Conservation (phyloP, 2,888 invertebrate genomes). For the Omphaloscelis lunosa region DNA sequence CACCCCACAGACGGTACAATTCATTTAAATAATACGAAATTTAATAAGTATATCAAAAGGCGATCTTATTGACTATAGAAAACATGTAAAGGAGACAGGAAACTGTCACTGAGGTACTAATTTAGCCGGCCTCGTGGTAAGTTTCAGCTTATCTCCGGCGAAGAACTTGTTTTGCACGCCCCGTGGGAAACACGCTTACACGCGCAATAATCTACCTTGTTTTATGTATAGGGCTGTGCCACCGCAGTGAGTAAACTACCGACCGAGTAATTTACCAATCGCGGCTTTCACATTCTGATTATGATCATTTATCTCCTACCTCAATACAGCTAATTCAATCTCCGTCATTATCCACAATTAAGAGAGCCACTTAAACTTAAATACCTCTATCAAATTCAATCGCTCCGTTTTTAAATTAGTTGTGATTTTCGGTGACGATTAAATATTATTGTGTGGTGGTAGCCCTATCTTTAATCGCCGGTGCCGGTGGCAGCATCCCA, state of each 20-base stretch:
- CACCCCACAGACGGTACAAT: background rate
- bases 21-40: slow-evolving; percentile 40
- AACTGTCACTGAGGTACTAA: slow-evolving; percentile 88
- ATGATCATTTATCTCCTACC: slow-evolving; percentile 65
- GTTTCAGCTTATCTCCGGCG: slow-evolving; percentile 86
- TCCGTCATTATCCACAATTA: slow-evolving; percentile 60
- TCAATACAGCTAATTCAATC: slow-evolving; percentile 66
- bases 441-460: slow-evolving; percentile 68
- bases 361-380: slow-evolving; percentile 58
- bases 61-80: slow-evolving; percentile 66
- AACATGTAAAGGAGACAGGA: slow-evolving; percentile 83
- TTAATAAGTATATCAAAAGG: slow-evolving; percentile 48
- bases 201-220: slow-evolving; percentile 85
- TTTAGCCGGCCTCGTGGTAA: slow-evolving; percentile 85
- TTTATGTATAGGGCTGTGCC: slow-evolving; percentile 85
- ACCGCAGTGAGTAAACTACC: slow-evolving; percentile 64
- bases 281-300: slow-evolving; percentile 75
- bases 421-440: slow-evolving; percentile 67
- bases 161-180: slow-evolving; percentile 88
- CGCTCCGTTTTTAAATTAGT: slow-evolving; percentile 64
- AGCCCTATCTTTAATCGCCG: slow-evolving; percentile 80
- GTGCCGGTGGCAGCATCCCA: slow-evolving; percentile 84
- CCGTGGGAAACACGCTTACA: slow-evolving; percentile 88
- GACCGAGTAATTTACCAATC: slow-evolving; percentile 68
- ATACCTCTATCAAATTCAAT: slow-evolving; percentile 66